These are phyloP conservation scores for Orius insidiosus DNA, from an alignment of 1,140 invertebrate species.

Conservation along the genomic window DNA sequence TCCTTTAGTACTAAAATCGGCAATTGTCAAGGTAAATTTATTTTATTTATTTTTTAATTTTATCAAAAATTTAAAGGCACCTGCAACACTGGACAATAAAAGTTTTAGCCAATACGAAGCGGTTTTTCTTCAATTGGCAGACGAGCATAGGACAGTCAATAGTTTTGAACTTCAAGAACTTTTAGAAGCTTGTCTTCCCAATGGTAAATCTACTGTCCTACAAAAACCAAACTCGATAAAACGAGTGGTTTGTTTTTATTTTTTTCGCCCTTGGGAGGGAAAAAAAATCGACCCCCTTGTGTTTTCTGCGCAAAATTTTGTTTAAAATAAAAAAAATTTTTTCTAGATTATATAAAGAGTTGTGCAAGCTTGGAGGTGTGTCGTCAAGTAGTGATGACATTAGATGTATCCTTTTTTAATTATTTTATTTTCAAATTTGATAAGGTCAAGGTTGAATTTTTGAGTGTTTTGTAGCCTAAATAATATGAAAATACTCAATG, in stretches of 20 bases:
- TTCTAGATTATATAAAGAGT: slow-evolving; percentile 77
- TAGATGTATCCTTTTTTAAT: slow-evolving; percentile 53
- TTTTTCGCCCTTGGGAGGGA: too few relatives aligned
- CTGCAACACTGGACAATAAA: slow-evolving; percentile 49
- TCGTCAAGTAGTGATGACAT: slow-evolving; percentile 68
- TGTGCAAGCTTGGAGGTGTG: slow-evolving; percentile 85
- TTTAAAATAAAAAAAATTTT: too few relatives aligned
- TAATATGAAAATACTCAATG: background rate
- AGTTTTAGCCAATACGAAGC: slow-evolving; percentile 75
- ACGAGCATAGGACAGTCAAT: slow-evolving; percentile 72
- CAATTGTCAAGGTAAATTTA: slow-evolving; percentile 50
- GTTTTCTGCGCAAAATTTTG: too few relatives aligned
- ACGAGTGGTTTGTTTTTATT: background rate
- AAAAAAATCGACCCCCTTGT: background rate
- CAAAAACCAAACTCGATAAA: background rate
- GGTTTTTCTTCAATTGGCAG: slow-evolving; percentile 74
- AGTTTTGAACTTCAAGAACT: slow-evolving; percentile 83
- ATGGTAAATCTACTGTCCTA: slow-evolving; percentile 36
- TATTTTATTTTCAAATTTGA: slow-evolving; percentile 1
- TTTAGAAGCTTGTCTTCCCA: slow-evolving; percentile 77
- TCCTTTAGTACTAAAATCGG: slow-evolving; percentile 51
- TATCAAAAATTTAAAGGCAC: slow-evolving; percentile 23
- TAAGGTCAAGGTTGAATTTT: slow-evolving; percentile 5
- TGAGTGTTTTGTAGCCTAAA: slow-evolving; percentile 2
- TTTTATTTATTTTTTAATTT: slow-evolving; percentile 1